phyloP scores from a whole-genome alignment of 2,888 invertebrate genomes.

The Platerodrilus igneus region DNA sequence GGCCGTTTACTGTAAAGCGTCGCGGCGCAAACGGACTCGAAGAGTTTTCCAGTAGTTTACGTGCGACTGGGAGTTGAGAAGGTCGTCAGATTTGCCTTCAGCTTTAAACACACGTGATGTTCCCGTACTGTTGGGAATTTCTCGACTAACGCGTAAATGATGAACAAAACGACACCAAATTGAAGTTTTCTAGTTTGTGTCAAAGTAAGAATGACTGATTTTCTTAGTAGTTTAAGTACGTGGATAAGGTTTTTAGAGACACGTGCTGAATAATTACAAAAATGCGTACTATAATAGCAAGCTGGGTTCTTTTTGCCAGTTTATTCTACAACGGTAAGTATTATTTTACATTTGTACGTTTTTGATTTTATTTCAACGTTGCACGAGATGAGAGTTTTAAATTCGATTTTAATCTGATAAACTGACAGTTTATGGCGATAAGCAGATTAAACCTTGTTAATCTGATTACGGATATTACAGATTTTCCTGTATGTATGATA shows the following conservation, averaged over 20 bases:
- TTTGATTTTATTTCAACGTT: too few relatives aligned
- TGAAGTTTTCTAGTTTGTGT: too few relatives aligned
- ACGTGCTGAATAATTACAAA: slow-evolving; percentile 30
- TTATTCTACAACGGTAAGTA: slow-evolving; percentile 39
- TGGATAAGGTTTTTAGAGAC: slow-evolving; percentile 25
- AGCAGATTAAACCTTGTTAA: slow-evolving; percentile 28
- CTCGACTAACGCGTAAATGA: too few relatives aligned
- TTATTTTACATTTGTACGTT: slow-evolving; percentile 21
- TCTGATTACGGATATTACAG: slow-evolving; percentile 20
- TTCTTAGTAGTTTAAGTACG: slow-evolving; percentile 28
- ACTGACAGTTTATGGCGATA: slow-evolving; percentile 28
- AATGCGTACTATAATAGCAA: slow-evolving; percentile 39
- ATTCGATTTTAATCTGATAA: slow-evolving; percentile 29
- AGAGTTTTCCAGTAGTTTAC: slow-evolving; percentile 31
- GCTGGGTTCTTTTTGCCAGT: slow-evolving; percentile 36
- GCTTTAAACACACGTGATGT: too few relatives aligned
- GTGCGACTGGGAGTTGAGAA: slow-evolving; percentile 22
- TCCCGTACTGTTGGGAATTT: too few relatives aligned
- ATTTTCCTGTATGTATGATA: slow-evolving; percentile 13
- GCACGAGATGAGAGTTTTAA: slow-evolving; percentile 15
- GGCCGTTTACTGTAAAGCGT: slow-evolving; percentile 29
- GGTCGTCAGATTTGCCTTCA: slow-evolving; percentile 12
- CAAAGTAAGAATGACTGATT: too few relatives aligned
- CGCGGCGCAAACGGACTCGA: slow-evolving; percentile 24
- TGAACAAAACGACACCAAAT: too few relatives aligned